Evolutionary conservation across 2,797 vertebrate genomes (phyloP).

Genomic region (Melanitta fusca): DNA sequence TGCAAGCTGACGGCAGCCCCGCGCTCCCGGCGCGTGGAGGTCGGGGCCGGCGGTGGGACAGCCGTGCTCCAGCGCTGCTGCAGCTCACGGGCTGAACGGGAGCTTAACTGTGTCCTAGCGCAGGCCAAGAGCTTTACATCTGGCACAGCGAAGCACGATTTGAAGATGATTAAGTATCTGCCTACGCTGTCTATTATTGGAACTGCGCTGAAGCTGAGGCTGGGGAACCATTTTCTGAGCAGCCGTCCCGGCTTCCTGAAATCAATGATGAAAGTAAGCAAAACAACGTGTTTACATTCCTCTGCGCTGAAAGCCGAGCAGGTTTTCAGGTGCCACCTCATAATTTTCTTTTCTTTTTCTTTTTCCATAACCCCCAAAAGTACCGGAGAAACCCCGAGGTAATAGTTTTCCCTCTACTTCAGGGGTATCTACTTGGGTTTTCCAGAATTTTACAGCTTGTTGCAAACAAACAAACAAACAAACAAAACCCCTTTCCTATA

Average conservation of each 20-base stretch:
- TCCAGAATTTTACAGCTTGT: neutral
- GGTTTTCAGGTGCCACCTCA: neutral
- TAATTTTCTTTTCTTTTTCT: neutral
- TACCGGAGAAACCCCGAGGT: neutral
- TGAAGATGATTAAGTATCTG: slow-evolving; percentile 41
- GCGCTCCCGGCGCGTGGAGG: fast-evolving
- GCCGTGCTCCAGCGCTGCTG: neutral
- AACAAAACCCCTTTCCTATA: neutral
- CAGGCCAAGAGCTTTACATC: slow-evolving; percentile 22
- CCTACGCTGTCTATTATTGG: slow-evolving; percentile 24
- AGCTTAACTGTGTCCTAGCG: slow-evolving; percentile 49
- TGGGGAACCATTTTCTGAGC: slow-evolving; percentile 14
- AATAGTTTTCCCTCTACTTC: fast-evolving
- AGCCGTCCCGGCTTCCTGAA: neutral
- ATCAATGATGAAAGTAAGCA: neutral
- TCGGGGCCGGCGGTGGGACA: neutral
- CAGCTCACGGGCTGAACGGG: neutral
- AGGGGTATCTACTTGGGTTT: fast-evolving
- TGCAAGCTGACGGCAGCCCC: neutral
- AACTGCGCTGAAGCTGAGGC: neutral
- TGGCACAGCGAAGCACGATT: neutral
- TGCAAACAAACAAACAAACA: neutral
- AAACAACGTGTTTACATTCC: neutral
- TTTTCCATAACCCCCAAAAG: neutral
- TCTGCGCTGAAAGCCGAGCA: neutral